Base-by-base conservation (phyloP, 1,140 invertebrate genomes). In the Atta cephalotes region DNA sequence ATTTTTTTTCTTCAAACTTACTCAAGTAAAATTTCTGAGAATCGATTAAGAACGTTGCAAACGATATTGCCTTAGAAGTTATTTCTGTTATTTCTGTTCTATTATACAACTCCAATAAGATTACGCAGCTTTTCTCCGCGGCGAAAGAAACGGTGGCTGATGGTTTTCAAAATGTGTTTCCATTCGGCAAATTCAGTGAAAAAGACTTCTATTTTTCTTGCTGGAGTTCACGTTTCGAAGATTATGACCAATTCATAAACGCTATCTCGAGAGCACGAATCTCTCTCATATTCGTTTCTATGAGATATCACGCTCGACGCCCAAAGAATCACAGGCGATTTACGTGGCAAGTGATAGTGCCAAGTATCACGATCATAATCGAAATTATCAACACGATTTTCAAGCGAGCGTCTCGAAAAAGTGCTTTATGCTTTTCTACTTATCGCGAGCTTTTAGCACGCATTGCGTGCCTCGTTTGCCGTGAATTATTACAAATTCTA, bases 211-310 rank as follows among this genome's bases (percentile, higher is more conserved):
- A 58, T 71, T 31, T 71, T 71, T 1, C 31, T 18, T 65, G 21
- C 25, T 21, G 10, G 18, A 71, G 35, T 81, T 71, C 45, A 71
- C 35, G 25, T 56, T 12, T 16, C 49, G 70, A 14, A 56, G 31
- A 68, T 77, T 88, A 86, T 51, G 35, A 12, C 25, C 49, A 18
- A 9, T n/a, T 65, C 31, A 31, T 76, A 10, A 10, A 45, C 25
- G 71, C 71, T 51, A 72, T 12, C n/a, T 78, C 2, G 10, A 18
- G 12, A 28, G 31, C 76, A 86, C 82, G 86, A 85, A 85, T 28
- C 3, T 56, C 25, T 58, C n/a, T 51, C 31, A n/a, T 70, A 51
- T 31, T 85, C 60, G 81, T 74, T 79, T 74, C 56, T 31, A 31
- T n/a, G 28, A 25, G 28, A 49, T 35, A 35, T 76, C 82, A 82